Percentiles rank a stretch among this genome's conserved stretches.
phyloP scores from a whole-genome alignment of 2,797 vertebrate genomes.

The Hoplostethus atlanticus region DNA sequence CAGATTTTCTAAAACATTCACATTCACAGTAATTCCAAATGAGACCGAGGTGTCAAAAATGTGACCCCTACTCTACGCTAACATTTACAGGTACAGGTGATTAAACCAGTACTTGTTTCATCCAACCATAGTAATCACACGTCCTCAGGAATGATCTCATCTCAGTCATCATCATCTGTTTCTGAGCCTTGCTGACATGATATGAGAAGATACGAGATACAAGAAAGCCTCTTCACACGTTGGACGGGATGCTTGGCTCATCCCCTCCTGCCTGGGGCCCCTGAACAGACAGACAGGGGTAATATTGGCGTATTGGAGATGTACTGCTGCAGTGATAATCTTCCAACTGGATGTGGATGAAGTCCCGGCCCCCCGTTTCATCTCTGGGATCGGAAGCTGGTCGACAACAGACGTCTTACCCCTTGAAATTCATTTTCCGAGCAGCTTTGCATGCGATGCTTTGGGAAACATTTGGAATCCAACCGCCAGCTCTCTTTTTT shows the following conservation, averaged over 20 bases:
- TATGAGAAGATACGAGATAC: too few species aligned
- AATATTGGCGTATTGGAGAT: conserved; percentile 9
- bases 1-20: neutral
- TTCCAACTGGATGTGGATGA: neutral
- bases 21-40: too few species aligned
- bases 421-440: neutral
- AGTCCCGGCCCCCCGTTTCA: neutral
- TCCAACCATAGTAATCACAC: too few species aligned
- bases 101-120: too few species aligned
- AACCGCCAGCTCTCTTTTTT: neutral
- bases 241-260: conserved; percentile 1
- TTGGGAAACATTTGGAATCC: conserved; percentile 6
- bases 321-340: conserved; percentile 19
- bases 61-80: too few species aligned
- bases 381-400: neutral
- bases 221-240: too few species aligned
- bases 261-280: too few species aligned
- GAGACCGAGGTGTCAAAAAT: too few species aligned
- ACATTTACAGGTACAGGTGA: too few species aligned
- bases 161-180: conserved; percentile 9
- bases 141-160: too few species aligned
- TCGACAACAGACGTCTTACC: too few species aligned
- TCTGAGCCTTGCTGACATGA: neutral
- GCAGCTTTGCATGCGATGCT: conserved; percentile 2
- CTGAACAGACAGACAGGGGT: too few species aligned